These are phyloP conservation scores for Turdus rufiventris DNA, from an alignment of 2,113 vertebrate species.

Conservation along the genomic window DNA sequence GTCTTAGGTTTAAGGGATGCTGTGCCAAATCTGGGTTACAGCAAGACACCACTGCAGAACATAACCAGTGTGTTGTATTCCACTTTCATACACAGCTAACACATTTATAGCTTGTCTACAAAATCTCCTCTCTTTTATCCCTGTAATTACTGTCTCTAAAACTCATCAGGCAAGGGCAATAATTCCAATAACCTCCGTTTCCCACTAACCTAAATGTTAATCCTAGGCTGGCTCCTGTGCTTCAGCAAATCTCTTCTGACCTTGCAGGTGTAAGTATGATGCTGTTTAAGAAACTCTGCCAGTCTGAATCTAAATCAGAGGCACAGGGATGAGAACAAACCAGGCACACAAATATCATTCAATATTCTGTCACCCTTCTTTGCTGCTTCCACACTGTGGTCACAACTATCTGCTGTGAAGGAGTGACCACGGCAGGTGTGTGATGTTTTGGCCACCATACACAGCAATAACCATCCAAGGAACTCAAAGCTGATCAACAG, in stretches of 20 bases:
- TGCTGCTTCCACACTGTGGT: background rate
- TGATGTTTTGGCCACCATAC: background rate
- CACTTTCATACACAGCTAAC: background rate
- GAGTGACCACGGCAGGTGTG: background rate
- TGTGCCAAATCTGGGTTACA: background rate
- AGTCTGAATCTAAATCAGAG: background rate
- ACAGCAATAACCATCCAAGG: background rate
- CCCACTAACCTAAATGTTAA: background rate
- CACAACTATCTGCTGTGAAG: background rate
- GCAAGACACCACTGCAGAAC: background rate
- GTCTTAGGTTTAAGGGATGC: background rate
- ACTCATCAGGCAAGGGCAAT: background rate
- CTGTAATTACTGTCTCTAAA: background rate
- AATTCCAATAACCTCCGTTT: background rate
- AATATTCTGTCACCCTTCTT: background rate
- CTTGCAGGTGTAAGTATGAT: background rate
- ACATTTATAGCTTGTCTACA: background rate
- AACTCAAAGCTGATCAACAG: background rate
- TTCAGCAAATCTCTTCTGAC: background rate
- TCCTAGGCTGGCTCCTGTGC: background rate
- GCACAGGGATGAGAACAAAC: background rate
- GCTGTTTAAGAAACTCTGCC: background rate
- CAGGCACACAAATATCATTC: background rate
- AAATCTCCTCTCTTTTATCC: background rate
- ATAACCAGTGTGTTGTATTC: background rate